Evolutionary conservation across 1,140 invertebrate species (phyloP).

Genomic region (Ceratina japonica): DNA sequence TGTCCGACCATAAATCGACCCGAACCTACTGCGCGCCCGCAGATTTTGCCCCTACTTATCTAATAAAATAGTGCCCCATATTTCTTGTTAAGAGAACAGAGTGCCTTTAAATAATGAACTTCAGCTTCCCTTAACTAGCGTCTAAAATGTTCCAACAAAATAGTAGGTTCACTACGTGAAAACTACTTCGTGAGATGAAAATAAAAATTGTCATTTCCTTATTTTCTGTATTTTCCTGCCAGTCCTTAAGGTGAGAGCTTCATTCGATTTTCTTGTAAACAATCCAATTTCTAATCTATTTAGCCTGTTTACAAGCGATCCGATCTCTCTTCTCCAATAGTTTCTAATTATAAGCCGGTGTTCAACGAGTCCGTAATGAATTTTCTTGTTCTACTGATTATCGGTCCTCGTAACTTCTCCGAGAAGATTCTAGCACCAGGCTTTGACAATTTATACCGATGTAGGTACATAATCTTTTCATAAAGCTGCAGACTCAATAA

Average conservation of each 20-base stretch:
- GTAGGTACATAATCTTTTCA: neutral
- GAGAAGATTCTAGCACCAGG: neutral
- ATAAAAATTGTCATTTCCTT: too few species aligned
- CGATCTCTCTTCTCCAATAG: neutral
- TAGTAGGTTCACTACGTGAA: too few species aligned
- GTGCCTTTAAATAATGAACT: neutral
- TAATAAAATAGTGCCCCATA: neutral
- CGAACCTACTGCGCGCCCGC: neutral
- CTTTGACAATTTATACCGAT: slow-evolving; percentile 32
- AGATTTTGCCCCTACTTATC: neutral
- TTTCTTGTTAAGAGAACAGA: neutral
- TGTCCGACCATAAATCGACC: slow-evolving; percentile 6
- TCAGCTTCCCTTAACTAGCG: neutral
- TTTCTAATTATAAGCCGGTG: neutral
- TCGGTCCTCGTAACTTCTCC: slow-evolving; percentile 27
- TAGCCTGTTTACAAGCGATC: neutral
- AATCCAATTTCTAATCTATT: neutral
- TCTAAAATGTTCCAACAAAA: too few species aligned
- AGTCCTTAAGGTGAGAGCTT: neutral
- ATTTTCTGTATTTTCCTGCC: neutral
- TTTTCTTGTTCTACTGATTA: neutral
- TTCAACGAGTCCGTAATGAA: neutral
- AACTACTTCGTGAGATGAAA: too few species aligned
- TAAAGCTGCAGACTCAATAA: too few species aligned
- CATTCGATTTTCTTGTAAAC: neutral